Conservation (phyloP, 2,113 vertebrate species). For the Muntiacus muntjak region DNA sequence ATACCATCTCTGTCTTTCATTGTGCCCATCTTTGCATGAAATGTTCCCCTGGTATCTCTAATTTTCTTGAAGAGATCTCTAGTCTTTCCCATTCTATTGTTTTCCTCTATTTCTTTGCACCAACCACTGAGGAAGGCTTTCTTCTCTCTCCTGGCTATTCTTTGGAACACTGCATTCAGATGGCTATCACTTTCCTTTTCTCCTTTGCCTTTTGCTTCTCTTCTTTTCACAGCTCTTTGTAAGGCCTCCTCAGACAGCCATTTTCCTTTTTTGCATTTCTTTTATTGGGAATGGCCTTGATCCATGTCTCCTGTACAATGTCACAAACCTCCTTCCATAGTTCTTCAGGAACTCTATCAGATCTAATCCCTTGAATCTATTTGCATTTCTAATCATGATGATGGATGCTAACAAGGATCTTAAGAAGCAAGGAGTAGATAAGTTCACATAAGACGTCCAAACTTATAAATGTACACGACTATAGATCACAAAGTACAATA, state of each 20-base stretch:
- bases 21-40: background rate
- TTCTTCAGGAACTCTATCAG: background rate
- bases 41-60: background rate
- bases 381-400: background rate
- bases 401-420: background rate
- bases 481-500: background rate
- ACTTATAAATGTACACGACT: background rate
- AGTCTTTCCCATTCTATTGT: background rate
- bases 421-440: background rate
- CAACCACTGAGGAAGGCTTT: background rate
- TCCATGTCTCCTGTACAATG: background rate
- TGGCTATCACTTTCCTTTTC: background rate
- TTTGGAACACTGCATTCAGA: background rate
- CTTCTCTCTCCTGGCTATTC: background rate
- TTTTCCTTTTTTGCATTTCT: background rate
- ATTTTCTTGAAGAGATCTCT: background rate
- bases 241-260: background rate
- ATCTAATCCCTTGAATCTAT: background rate
- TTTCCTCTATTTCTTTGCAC: background rate
- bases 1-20: background rate
- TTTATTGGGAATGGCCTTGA: background rate
- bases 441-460: background rate
- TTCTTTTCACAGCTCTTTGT: background rate
- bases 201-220: rapidly evolving
- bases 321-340: background rate